These are phyloP conservation scores for Stigmatopora nigra DNA, from an alignment of 2,113 vertebrate species.

Conservation along the genomic window DNA sequence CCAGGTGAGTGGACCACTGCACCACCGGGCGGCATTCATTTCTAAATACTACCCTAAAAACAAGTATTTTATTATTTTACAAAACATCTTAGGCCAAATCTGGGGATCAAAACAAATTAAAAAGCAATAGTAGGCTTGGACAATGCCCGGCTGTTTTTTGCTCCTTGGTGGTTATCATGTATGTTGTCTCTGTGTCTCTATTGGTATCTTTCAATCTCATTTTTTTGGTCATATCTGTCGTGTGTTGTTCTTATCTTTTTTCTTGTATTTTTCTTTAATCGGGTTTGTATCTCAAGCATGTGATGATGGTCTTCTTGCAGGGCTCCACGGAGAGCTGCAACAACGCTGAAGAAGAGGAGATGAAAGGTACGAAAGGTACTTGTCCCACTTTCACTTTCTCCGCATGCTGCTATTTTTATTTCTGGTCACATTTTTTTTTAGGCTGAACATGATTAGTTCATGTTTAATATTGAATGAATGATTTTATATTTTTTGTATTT, in stretches of 20 bases:
- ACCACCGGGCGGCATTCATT: too few relatives aligned
- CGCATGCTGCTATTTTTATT: conserved; percentile 42
- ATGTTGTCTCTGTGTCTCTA: conserved; percentile 9
- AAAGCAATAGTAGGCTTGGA: background rate
- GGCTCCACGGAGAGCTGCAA: conserved; percentile 98
- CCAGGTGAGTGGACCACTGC: too few relatives aligned
- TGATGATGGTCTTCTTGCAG: conserved; percentile 53
- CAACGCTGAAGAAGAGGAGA: conserved; percentile 95
- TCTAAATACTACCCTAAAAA: too few relatives aligned
- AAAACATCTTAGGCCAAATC: too few relatives aligned
- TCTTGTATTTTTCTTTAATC: background rate
- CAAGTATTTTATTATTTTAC: too few relatives aligned
- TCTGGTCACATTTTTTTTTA: too few relatives aligned
- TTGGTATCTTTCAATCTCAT: conserved; percentile 28
- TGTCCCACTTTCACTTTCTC: conserved; percentile 62
- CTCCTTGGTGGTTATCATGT: conserved; percentile 45
- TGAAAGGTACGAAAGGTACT: conserved; percentile 91
- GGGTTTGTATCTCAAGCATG: conserved; percentile 10
- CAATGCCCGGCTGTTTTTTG: conserved; percentile 66
- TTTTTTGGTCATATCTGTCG: conserved; percentile 20
- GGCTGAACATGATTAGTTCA: too few relatives aligned
- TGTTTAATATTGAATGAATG: too few relatives aligned
- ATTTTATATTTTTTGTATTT: too few relatives aligned
- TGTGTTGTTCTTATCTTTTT: conserved; percentile 10
- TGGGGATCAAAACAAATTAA: background rate